Evolutionary conservation across 2,888 invertebrate species (phyloP), one percentile per base, ranked within the genome.

Genomic region (Germaria angustata): DNA sequence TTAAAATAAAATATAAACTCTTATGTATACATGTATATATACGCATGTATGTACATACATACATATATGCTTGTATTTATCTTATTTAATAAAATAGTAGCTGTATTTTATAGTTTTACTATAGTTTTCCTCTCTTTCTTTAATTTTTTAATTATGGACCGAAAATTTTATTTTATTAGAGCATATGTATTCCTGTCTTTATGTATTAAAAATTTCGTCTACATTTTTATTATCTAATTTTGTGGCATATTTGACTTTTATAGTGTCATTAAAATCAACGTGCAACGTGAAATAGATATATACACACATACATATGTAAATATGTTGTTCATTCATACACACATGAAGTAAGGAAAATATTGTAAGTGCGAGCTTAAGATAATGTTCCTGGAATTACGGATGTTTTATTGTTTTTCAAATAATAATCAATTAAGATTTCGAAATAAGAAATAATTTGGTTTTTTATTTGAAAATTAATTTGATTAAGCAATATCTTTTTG

Each of bases 161-260:
- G 49, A 49, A 24, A 39, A 17, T 72, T 72, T 53, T 32, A 46
- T 51, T 41, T 44, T 73, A 61, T 73, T 61, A 63, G 72, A 73
- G 63, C 22, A 41, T 55, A 28, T 55, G 34, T 57, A 34, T 63
- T 72, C 51, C n/a, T n/a, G n/a, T n/a, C n/a, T n/a, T n/a, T n/a
- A n/a, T n/a, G n/a, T n/a, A n/a, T n/a, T n/a, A n/a, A n/a, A n/a
- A 51, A 49, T 51, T 72, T 68, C 20, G 7, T 36, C 39, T 41
- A 39, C 39, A 72, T 6, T 73, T 73, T 61, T 46, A 57, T 75
- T 28, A 28, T 17, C 8, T 1, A 13, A 7, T 32, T 13, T 61
- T 61, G 15, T 61, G 51, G 28, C 32, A 13, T 36, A 49, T 61
- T 72, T 72, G 15, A 51, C 51, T 49, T 13, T 72, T n/a, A n/a